Evolutionary conservation across 2,888 invertebrate species (phyloP), one percentile per base, ranked within the genome.

Genomic region (Clivina fossor): DNA sequence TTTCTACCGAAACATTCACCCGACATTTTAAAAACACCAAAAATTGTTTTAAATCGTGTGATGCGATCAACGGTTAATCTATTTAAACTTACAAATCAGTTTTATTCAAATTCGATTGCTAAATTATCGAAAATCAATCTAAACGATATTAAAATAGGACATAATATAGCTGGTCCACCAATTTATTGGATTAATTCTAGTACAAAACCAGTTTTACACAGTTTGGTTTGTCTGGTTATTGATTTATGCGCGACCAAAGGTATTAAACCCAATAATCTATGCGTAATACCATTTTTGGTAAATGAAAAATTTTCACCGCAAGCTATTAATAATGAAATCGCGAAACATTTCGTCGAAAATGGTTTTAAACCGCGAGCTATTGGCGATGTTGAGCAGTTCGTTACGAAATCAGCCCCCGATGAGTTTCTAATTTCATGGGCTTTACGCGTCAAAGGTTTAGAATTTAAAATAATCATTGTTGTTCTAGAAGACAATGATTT

Each of bases 381-480:
- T 3, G 64, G 64, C 11, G 67, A 71, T 58, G 70, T 72, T 7
- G 72, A 72, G 58, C 60, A 65, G 13, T 72, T 69, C 46, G 47
- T 72, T 30, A 63, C 58, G 11, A 58, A 65, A 38, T 64, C 60
- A 24, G 65, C 66, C 44, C 62, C 67, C 3, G 69, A 69, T 54
- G 63, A 68, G 37, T 71, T 72, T 58, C 58, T 72, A 5, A 63
- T 71, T 22, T 64, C 71, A 4, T 72, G 72, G 72, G 69, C 67
- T 9, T 61, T 72, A 28, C 60, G 69, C 5, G 69, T 71, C 5
- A 73, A 73, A 61, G 72, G 72, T 1, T 62, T 73, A 50, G 72
- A 73, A 53, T 73, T 72, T 62, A 72, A 71, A 58, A 70, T 71
- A 2, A 71, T 73, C 2, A 62, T 73, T 3, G 66, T 72, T 58